Percentiles rank a stretch among this genome's conserved stretches.
Evolutionary conservation across 2,113 vertebrate species (phyloP).

Genomic region (Numenius arquata): DNA sequence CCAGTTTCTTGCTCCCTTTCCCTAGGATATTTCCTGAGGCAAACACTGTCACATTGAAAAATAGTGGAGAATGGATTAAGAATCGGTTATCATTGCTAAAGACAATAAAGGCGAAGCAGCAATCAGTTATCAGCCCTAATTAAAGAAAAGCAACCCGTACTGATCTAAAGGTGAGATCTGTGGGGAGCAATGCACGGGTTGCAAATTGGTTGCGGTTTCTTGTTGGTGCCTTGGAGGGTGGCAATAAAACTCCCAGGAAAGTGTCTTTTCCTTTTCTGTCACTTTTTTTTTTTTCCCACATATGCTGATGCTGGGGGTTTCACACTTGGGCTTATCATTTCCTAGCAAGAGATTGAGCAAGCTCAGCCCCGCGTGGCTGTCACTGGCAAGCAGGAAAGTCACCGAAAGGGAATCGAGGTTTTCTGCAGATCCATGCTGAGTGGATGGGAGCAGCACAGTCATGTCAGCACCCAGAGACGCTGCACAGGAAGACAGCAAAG

Average conservation of each 20-base stretch:
- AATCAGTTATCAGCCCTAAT: not conserved
- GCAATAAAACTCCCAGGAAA: not conserved
- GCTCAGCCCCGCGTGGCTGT: not conserved
- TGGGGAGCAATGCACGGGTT: not conserved
- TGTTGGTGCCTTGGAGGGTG: not conserved
- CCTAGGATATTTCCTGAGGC: not conserved
- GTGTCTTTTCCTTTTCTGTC: not conserved
- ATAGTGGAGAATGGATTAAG: not conserved
- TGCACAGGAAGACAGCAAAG: not conserved
- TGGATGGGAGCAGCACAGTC: not conserved
- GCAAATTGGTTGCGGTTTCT: not conserved
- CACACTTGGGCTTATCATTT: not conserved
- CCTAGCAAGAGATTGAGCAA: not conserved
- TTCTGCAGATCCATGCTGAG: not conserved
- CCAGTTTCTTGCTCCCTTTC: not conserved
- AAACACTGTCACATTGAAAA: not conserved
- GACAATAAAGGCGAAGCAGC: not conserved
- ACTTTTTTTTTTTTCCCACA: not conserved
- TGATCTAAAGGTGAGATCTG: not conserved
- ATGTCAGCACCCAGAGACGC: not conserved
- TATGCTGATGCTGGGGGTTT: not conserved
- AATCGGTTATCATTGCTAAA: not conserved
- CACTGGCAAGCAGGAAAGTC: not conserved
- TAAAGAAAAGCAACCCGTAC: not conserved
- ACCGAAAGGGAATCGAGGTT: rapidly evolving